Percentiles rank a stretch among this genome's conserved stretches.
Conservation (phyloP, 2,113 vertebrate genomes). For the Puffinus mauretanicus region DNA sequence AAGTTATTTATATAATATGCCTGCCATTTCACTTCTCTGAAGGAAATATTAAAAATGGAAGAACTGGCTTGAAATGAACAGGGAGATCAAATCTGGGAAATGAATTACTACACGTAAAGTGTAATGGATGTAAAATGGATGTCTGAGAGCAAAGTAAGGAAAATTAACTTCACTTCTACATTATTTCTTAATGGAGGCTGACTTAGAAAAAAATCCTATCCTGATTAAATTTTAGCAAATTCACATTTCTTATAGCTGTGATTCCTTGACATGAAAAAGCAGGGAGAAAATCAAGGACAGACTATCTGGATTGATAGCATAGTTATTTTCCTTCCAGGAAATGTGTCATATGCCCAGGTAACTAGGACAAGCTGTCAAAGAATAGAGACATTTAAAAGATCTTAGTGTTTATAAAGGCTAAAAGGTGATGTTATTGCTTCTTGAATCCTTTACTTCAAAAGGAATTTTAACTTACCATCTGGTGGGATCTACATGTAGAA, state of each 20-base stretch:
- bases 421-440: neutral
- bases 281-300: neutral
- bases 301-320: neutral
- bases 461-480: neutral
- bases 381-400: neutral
- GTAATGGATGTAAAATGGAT: neutral
- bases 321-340: slow-evolving; percentile 26
- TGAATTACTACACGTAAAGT: neutral
- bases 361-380: slow-evolving; percentile 27
- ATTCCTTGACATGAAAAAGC: neutral
- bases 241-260: neutral
- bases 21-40: neutral
- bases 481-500: neutral
- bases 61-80: neutral
- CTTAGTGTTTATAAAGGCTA: neutral
- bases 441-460: neutral
- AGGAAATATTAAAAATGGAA: neutral
- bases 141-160: neutral
- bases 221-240: neutral
- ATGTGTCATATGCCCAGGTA: neutral
- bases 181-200: neutral
- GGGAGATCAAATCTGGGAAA: neutral
- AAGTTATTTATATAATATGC: neutral
- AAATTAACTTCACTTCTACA: neutral
- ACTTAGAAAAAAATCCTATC: neutral